phyloP scores from a whole-genome alignment of 2,888 invertebrate genomes.

The Cyrtodaria siliqua region DNA sequence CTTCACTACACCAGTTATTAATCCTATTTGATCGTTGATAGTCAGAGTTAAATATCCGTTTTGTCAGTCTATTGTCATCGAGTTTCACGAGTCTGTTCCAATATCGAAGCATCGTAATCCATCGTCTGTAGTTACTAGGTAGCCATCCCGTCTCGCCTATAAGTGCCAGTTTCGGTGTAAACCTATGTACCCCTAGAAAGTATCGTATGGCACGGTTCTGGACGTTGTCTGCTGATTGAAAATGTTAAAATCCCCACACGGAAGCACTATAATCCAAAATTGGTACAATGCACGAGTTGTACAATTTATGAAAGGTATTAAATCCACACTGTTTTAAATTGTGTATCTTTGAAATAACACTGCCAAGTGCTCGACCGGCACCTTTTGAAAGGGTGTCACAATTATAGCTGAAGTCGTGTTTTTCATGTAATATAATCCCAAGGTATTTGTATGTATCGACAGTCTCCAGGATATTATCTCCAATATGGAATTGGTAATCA shows the following conservation, averaged over 20 bases:
- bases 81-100: too few relatives aligned
- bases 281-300: slow-evolving; percentile 25
- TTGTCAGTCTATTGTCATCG: too few relatives aligned
- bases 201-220: slow-evolving; percentile 45
- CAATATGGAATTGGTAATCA: slow-evolving; percentile 7
- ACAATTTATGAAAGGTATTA: slow-evolving; percentile 30
- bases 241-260: slow-evolving; percentile 29
- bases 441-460: slow-evolving; percentile 20
- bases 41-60: too few relatives aligned
- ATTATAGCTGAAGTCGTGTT: neutral
- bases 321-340: slow-evolving; percentile 37
- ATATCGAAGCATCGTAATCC: too few relatives aligned
- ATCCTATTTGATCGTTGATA: too few relatives aligned
- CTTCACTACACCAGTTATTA: too few relatives aligned
- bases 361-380: slow-evolving; percentile 31
- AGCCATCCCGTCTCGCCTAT: slow-evolving; percentile 36
- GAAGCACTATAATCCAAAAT: slow-evolving; percentile 23
- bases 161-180: slow-evolving; percentile 27
- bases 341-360: slow-evolving; percentile 27
- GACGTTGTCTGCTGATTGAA: slow-evolving; percentile 28
- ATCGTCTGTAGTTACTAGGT: slow-evolving; percentile 10
- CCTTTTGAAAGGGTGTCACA: slow-evolving; percentile 21
- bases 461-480: slow-evolving; percentile 25
- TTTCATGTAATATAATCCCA: slow-evolving; percentile 27
- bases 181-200: slow-evolving; percentile 38